Percentiles rank a stretch among this genome's conserved stretches.
Conservation (phyloP, 2,797 vertebrate genomes). For the Tarsius wallacei region DNA sequence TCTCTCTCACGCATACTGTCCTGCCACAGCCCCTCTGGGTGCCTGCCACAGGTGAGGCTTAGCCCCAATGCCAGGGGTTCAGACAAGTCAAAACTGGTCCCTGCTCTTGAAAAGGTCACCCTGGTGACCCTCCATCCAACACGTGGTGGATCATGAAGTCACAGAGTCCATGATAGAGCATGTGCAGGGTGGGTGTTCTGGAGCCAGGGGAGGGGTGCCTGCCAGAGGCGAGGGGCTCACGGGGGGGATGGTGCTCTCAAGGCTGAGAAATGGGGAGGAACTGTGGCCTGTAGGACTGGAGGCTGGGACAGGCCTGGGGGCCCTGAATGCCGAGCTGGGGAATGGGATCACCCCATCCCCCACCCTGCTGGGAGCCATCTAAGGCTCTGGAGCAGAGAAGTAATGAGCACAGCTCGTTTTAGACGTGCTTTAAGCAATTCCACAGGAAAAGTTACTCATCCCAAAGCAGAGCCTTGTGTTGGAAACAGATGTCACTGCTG, state of each 20-base stretch:
- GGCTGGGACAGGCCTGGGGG: background rate
- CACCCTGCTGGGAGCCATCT: background rate
- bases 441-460: constrained; percentile 86
- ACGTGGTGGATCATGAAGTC: background rate
- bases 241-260: background rate
- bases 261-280: background rate
- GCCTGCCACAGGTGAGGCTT: background rate
- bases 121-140: background rate
- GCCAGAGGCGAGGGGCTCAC: background rate
- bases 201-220: background rate
- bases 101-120: constrained; percentile 61
- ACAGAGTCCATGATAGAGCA: background rate
- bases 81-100: background rate
- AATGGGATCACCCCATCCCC: no score
- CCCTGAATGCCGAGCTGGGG: background rate
- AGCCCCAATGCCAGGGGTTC: background rate
- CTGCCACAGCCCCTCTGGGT: background rate
- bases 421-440: constrained; percentile 81
- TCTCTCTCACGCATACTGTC: background rate
- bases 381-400: background rate
- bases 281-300: background rate
- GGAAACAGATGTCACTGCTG: constrained; percentile 84
- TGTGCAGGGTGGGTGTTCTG: background rate
- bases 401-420: background rate
- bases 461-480: constrained; percentile 77